Base-by-base conservation (phyloP, 2,888 invertebrate species). In the Sesia apiformis region DNA sequence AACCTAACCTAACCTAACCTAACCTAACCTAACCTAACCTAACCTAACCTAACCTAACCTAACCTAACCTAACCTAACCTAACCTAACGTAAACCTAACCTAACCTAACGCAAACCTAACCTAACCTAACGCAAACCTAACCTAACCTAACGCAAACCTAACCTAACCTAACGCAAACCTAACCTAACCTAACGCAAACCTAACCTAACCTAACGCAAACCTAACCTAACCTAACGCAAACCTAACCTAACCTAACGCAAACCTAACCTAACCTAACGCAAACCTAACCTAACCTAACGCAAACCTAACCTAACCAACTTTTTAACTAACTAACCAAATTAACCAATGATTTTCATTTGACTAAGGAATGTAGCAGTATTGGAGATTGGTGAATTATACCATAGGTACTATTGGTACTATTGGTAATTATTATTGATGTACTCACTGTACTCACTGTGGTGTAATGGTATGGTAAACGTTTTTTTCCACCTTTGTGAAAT, bases 41-140 rank as follows among this genome's bases (percentile, higher is more conserved):
- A 59, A 60, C 59, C 59, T 58, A 62, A 62, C 60, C 62, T 57
- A 62, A 60, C 60, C 60, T 57, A 60, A 61, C 63, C 63, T 62
- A 64, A 62, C 62, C 60, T 61, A 62, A 60, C 62, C 61, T 61
- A 62, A 60, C 61, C 62, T 60, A 63, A 62, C 64, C 63, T 63
- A 61, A 62, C 63, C 61, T 60, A 61, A 60, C 61, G 62, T 60
- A 63, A 61, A 60, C 64, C 61, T 60, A 61, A 61, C 63, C 62
- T 60, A 62, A 63, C 60, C 61, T 61, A 59, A 60, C 58, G 57
- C 59, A 59, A 62, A 62, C 62, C 64, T 60, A 61, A 62, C 61
- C 63, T 57, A 60, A 60, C 60, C 58, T 58, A 60, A 60, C 60
- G 58, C 57, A 60, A 60, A 60, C 60, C 60, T 58, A 60, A 60